Base-by-base conservation (phyloP, 1,140 invertebrate species). In the Pissodes strobi region DNA sequence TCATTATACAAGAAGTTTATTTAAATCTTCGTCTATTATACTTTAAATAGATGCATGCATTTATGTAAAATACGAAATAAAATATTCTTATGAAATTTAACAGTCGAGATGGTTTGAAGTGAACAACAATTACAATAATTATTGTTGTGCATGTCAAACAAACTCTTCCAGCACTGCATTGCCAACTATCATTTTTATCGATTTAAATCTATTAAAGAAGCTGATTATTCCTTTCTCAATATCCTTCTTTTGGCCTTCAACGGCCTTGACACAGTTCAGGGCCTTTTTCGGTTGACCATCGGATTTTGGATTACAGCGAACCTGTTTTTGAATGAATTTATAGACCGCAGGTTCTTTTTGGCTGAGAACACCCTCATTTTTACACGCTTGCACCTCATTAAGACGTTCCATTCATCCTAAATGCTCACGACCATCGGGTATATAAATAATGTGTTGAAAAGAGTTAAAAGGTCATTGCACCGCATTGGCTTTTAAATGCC, bases 301-400 rank as follows among this genome's bases (percentile, higher is more conserved):
- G 15, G 25, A 57, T 38, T 57, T 57, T 17, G 39, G 55, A 45
- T 45, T 57, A 45, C 19, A 23, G 12, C 19, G 38, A 62, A 62
- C 59, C 59, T 39, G 59, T 62, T 62, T 62, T 38, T 41, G 38
- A 62, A 62, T 62, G 34, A 62, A 60, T 60, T n/a, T 60, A 60
- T 60, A 60, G 45, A 45, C 38, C 19, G 49, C 37, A 58, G 41
- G 55, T 58, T 46, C 55, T 39, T 51, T 38, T n/a, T 62, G 15
- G 49, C 22, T 27, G 30, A 53, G 22, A 41, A 41, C 48, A 13
- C 43, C 22, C 38, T 22, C 15, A 51, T 61, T 58, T 62, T 62
- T 41, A 41, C 25, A 53, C 17, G 21, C 34, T 60, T 60, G 45
- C 46, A 53, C 23, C 43, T 43, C 38, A 53, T 62, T 52, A 62